Percentiles rank a stretch among this genome's conserved stretches.
These are phyloP conservation scores for Punctoribates punctum DNA, from an alignment of 2,888 invertebrate species.

Conservation along the genomic window DNA sequence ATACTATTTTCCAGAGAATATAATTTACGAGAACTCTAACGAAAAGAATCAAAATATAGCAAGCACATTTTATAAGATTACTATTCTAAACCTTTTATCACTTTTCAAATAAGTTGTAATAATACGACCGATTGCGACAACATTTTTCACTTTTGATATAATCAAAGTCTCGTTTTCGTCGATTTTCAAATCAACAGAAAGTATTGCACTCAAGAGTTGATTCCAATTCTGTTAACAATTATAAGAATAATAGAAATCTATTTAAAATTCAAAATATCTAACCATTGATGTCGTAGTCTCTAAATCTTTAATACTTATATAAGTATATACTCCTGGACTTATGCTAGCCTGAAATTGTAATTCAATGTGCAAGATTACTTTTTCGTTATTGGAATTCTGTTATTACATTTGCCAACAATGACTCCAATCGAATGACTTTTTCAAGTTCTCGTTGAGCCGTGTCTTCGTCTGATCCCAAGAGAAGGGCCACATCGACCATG, in stretches of 20 bases:
- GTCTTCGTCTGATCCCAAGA: not conserved
- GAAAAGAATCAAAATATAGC: not conserved
- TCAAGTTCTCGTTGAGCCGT: not conserved
- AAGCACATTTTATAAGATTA: no score
- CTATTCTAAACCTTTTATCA: not conserved
- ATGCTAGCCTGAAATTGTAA: no score
- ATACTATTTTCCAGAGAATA: conserved; percentile 20
- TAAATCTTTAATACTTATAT: no score
- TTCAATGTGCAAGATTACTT: no score
- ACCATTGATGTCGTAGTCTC: no score
- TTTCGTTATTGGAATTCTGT: not conserved
- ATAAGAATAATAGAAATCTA: no score
- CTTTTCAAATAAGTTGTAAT: not conserved
- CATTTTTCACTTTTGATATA: not conserved
- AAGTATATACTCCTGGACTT: no score
- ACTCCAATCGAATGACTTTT: not conserved
- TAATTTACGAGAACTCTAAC: conserved; percentile 21
- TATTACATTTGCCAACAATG: conserved; percentile 3
- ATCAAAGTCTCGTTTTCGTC: not conserved
- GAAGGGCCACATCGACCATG: not conserved
- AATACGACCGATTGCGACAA: not conserved
- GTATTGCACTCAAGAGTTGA: no score
- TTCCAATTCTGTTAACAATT: no score
- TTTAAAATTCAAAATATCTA: no score
- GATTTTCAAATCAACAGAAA: no score